These are phyloP conservation scores for Ceyx cyanopectus DNA, from an alignment of 2,113 vertebrate genomes.

Conservation along the genomic window DNA sequence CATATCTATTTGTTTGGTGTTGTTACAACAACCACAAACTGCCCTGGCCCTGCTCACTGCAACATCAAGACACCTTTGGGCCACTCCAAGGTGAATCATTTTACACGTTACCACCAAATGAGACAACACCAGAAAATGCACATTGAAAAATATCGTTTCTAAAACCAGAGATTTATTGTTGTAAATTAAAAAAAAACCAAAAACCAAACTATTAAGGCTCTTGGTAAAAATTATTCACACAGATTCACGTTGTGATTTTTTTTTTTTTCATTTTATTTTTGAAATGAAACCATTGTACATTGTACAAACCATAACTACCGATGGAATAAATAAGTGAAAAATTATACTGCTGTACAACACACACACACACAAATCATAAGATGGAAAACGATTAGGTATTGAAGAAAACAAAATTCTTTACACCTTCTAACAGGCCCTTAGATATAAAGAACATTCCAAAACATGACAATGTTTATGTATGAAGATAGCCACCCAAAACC, in stretches of 20 bases:
- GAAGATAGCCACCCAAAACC: constrained; percentile 72
- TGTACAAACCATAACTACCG: constrained; percentile 97
- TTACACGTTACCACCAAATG: neutral
- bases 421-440: constrained; percentile 81
- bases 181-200: neutral
- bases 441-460: constrained; percentile 78
- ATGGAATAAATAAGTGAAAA: constrained; percentile 99
- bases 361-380: constrained; percentile 83
- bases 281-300: constrained; percentile 90
- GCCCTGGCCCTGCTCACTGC: rapidly evolving
- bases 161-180: constrained; percentile 47
- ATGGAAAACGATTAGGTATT: constrained; percentile 80
- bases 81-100: neutral
- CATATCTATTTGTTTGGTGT: neutral
- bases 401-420: constrained; percentile 75
- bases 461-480: constrained; percentile 63
- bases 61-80: neutral
- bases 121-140: neutral
- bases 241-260: constrained; percentile 72
- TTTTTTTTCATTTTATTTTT: constrained; percentile 79
- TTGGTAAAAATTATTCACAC: constrained; percentile 38
- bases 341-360: constrained; percentile 93
- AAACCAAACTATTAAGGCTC: neutral
- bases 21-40: neutral
- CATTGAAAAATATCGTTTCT: neutral